Conservation (phyloP, 2,113 vertebrate genomes). For the Silurus glanis region DNA sequence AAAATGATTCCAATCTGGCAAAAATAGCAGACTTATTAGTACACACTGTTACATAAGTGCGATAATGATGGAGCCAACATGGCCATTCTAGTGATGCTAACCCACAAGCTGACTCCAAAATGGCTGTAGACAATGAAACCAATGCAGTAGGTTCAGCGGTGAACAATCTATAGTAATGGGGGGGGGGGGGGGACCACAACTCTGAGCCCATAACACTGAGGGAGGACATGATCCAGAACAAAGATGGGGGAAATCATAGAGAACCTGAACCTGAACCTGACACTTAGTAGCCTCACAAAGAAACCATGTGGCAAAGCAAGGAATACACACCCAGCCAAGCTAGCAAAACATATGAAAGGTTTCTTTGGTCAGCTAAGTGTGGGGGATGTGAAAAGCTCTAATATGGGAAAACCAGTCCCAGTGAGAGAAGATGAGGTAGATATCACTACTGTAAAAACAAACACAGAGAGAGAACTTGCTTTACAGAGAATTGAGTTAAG, state of each 20-base stretch:
- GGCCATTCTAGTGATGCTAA: not conserved
- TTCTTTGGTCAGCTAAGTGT: not conserved
- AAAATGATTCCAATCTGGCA: not conserved
- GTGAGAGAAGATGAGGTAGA: not conserved
- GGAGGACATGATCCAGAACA: not conserved
- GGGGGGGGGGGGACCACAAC: not conserved
- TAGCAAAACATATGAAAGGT: not conserved
- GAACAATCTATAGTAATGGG: not conserved
- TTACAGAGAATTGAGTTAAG: not conserved
- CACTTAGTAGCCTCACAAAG: not conserved
- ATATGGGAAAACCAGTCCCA: not conserved
- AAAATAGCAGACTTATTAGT: not conserved
- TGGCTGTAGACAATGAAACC: not conserved
- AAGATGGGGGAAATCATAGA: not conserved
- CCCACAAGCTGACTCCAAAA: not conserved
- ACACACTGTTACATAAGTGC: not conserved
- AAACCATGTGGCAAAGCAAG: not conserved
- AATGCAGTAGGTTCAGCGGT: not conserved
- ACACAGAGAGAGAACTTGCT: not conserved
- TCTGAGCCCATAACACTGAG: not conserved
- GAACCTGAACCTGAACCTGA: not conserved
- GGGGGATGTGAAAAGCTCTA: conserved; percentile 6
- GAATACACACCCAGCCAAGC: not conserved
- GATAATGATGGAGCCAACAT: not conserved
- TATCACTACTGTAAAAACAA: not conserved